These are phyloP conservation scores for Microctonus brassicae DNA, from an alignment of 2,888 invertebrate genomes.

Conservation along the genomic window DNA sequence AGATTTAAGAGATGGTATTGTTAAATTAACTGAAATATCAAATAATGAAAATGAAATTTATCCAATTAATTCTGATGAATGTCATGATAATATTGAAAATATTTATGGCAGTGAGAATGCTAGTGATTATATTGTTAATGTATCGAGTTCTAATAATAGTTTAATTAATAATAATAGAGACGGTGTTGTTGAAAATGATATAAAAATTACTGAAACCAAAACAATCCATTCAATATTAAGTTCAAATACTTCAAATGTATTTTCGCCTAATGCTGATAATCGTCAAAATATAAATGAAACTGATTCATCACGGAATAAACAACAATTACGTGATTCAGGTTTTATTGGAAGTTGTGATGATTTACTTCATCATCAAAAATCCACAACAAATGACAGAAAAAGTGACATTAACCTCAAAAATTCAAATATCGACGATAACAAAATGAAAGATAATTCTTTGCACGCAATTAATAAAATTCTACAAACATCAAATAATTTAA, in stretches of 20 bases:
- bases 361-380: constrained; percentile 77
- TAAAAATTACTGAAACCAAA: neutral
- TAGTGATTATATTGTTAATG: neutral
- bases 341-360: constrained; percentile 92
- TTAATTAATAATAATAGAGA: neutral
- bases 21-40: constrained; percentile 73
- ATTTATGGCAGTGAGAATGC: neutral
- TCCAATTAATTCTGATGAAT: constrained; percentile 22
- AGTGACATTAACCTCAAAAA: constrained; percentile 40
- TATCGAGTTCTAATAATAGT: neutral
- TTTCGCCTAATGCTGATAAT: constrained; percentile 49
- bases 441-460: constrained; percentile 9
- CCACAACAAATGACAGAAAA: constrained; percentile 40
- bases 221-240: no score
- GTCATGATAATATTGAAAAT: neutral
- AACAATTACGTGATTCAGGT: constrained; percentile 89
- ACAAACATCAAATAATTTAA: constrained; percentile 60
- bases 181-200: neutral
- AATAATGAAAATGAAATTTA: constrained; percentile 73
- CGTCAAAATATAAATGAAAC: constrained; percentile 53
- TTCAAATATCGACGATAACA: constrained; percentile 27
- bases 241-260: neutral
- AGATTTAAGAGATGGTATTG: constrained; percentile 75
- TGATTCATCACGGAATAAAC: constrained; percentile 75
- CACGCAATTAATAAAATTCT: constrained; percentile 34